Percentiles rank a stretch among this genome's conserved stretches.
phyloP scores from a whole-genome alignment of 1,140 invertebrate genomes.

The Drosophila fuyamai region DNA sequence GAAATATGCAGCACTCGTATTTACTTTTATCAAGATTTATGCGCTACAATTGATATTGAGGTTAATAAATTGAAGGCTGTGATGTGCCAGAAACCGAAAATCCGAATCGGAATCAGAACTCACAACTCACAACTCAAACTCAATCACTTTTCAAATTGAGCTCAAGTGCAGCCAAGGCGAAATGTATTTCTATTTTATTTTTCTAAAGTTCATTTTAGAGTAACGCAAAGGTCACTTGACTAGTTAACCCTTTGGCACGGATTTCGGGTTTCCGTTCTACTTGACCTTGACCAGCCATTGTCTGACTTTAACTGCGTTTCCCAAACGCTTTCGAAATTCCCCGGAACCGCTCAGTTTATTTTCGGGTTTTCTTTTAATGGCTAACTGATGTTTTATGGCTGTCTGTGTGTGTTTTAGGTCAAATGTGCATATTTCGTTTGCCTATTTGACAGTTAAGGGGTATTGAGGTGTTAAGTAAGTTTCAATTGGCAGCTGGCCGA shows the following conservation, averaged over 20 bases:
- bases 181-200: constrained; percentile 38
- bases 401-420: constrained; percentile 27
- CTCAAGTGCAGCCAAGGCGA: constrained; percentile 72
- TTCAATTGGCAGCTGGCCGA: constrained; percentile 47
- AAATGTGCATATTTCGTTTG: constrained; percentile 38
- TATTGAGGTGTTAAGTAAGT: constrained; percentile 55
- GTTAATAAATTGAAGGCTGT: constrained; percentile 80
- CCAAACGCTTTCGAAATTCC: constrained; percentile 35
- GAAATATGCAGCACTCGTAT: constrained; percentile 75
- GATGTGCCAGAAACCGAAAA: constrained; percentile 40
- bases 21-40: constrained; percentile 82
- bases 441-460: constrained; percentile 10
- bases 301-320: constrained; percentile 50
- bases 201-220: constrained; percentile 57
- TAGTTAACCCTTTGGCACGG: constrained; percentile 68
- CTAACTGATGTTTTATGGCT: constrained; percentile 36
- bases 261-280: constrained; percentile 38
- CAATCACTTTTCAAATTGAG: constrained; percentile 68
- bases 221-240: constrained; percentile 51
- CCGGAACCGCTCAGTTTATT: constrained; percentile 44
- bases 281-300: constrained; percentile 48
- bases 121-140: constrained; percentile 10
- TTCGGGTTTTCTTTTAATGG: constrained; percentile 46
- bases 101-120: constrained; percentile 16
- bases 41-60: constrained; percentile 80